phyloP scores from a whole-genome alignment of 2,888 invertebrate species.

The Apamea anceps region DNA sequence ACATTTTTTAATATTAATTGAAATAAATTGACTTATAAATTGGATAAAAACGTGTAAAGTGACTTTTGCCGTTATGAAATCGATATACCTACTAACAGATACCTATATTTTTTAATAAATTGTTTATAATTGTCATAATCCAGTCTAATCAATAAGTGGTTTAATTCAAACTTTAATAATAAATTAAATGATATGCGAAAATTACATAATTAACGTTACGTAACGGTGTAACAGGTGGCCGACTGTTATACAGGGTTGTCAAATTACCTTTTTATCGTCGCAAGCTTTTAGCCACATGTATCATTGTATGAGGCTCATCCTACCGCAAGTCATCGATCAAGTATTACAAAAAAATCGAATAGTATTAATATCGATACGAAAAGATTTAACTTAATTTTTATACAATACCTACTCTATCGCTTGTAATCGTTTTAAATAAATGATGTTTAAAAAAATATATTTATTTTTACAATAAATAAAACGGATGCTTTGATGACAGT shows the following conservation, averaged over 20 bases:
- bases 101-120: neutral
- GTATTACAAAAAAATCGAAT: too few species aligned
- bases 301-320: conserved; percentile 69
- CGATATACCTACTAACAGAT: neutral
- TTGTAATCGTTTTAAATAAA: neutral
- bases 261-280: conserved; percentile 76
- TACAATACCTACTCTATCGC: neutral
- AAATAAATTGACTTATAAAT: too few species aligned
- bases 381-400: neutral
- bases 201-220: conserved; percentile 2
- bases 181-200: neutral
- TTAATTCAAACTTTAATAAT: neutral
- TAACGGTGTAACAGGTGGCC: conserved; percentile 65
- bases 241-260: conserved; percentile 74
- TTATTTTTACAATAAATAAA: neutral
- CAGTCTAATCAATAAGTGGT: neutral
- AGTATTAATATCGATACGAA: neutral
- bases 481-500: neutral
- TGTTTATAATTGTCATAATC: neutral
- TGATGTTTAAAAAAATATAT: neutral
- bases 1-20: neutral
- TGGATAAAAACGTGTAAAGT: neutral
- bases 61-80: neutral
- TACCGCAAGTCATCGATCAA: conserved; percentile 71
- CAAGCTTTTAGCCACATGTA: conserved; percentile 74